phyloP scores from a whole-genome alignment of 2,797 vertebrate genomes.

The Ctenopoma kingsleyae region DNA sequence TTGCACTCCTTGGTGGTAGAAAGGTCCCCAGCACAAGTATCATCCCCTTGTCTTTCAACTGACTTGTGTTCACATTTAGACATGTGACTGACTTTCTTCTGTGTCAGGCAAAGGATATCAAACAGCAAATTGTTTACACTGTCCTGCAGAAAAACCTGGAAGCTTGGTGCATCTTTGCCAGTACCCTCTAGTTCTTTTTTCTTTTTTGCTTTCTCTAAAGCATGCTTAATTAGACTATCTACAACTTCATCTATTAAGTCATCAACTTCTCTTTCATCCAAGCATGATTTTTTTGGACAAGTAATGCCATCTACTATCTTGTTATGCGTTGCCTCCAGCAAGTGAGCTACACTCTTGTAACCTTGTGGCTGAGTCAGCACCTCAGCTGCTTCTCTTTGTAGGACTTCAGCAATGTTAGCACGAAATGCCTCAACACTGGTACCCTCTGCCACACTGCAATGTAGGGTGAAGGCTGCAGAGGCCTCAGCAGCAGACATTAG shows the following conservation, averaged over 20 bases:
- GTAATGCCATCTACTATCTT: slow-evolving; percentile 89
- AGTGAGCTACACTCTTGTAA: slow-evolving; percentile 87
- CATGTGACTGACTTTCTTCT: slow-evolving; percentile 90
- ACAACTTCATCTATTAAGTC: slow-evolving; percentile 92
- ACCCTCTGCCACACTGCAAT: slow-evolving; percentile 85
- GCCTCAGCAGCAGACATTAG: slow-evolving; percentile 88
- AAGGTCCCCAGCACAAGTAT: slow-evolving; percentile 60
- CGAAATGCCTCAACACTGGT: slow-evolving; percentile 87
- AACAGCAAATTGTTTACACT: slow-evolving; percentile 91
- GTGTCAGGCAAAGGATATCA: slow-evolving; percentile 89
- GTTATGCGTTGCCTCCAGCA: slow-evolving; percentile 89
- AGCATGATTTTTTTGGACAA: slow-evolving; percentile 80
- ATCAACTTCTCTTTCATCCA: slow-evolving; percentile 84
- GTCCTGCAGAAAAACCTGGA: slow-evolving; percentile 86
- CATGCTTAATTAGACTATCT: slow-evolving; percentile 90
- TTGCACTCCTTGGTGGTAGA: slow-evolving; percentile 63
- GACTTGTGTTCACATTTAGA: slow-evolving; percentile 79
- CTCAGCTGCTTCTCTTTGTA: slow-evolving; percentile 89
- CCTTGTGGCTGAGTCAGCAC: slow-evolving; percentile 87
- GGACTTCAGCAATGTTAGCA: slow-evolving; percentile 88
- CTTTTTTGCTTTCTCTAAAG: slow-evolving; percentile 89
- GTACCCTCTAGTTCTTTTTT: slow-evolving; percentile 80
- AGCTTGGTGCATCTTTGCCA: slow-evolving; percentile 74
- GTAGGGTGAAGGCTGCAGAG: slow-evolving; percentile 85
- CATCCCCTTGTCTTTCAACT: slow-evolving; percentile 67